Evolutionary conservation across 2,113 vertebrate genomes (phyloP), one percentile per base, ranked within the genome.

Genomic region (Dolichotis patagonum): DNA sequence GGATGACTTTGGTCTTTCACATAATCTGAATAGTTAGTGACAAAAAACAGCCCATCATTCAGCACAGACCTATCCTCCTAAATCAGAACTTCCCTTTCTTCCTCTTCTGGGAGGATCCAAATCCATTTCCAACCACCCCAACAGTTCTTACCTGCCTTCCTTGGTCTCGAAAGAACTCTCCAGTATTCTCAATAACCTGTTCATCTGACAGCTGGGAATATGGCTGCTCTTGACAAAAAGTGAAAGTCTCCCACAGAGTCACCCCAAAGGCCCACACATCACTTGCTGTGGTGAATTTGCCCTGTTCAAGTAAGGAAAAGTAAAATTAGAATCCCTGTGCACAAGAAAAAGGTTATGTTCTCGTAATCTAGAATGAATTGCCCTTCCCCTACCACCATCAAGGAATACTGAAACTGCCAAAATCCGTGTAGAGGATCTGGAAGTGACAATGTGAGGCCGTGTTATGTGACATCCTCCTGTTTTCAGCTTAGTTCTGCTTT

Each of bases 161-260:
- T 95, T 99, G 99, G 98, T 99, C 99, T 93, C 99, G 98, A 98
- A 99, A 99, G 97, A 99, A 99, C 98, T 99, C 99, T 7, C 99
- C 99, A 0, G 99, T 99, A 98, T 99, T 99, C 96, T 99, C 99
- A 0, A 99, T 99, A 97, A 99, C 99, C 98, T 99, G 99, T 93
- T 99, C 99, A 0, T 99, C 99, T 0, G 99, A 99, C 71, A 99
- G 98, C 94, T 99, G 99, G 28, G 99, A 99, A 96, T 99, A 99
- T 0, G 99, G 99, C 97, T 99, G 99, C 98, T 99, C 99, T 94
- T 98, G 99, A 97, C 99, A 99, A 81, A 99, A 99, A 0, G 99
- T 99, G 98, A 99, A 98, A 30, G 99, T 99, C 98, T 99, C 99
- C 99, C 99, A 99, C 84, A 99, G 98, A 0, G 99, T 99, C 97